Evolutionary conservation across 1,140 invertebrate genomes (phyloP).

Genomic region (Subanguina moxae): DNA sequence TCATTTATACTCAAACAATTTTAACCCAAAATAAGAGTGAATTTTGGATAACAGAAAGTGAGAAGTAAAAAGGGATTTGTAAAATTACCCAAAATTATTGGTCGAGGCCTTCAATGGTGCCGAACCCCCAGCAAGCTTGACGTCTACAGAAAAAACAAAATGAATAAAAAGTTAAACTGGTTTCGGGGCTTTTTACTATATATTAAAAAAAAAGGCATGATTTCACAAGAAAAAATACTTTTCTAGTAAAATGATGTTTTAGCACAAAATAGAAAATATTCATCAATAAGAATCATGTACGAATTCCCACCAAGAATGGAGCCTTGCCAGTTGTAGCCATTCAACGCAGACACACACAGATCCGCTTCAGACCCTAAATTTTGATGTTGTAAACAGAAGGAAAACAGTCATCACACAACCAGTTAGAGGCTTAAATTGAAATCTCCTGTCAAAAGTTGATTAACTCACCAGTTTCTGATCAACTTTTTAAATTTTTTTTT

Average conservation of each 20-base stretch:
- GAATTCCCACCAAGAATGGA: constrained; percentile 13
- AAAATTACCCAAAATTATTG: constrained; percentile 18
- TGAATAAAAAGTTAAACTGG: background rate
- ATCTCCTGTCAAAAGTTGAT: too few relatives aligned
- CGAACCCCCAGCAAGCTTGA: constrained; percentile 5
- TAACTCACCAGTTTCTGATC: too few relatives aligned
- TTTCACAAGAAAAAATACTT: background rate
- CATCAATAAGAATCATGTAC: background rate
- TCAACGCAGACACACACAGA: constrained; percentile 29
- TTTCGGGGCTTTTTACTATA: background rate
- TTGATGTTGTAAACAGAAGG: too few relatives aligned
- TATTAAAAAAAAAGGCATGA: background rate
- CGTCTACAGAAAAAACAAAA: constrained; percentile 11
- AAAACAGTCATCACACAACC: too few relatives aligned
- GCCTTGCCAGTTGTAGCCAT: constrained; percentile 36
- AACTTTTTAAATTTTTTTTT: too few relatives aligned
- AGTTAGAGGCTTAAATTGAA: too few relatives aligned
- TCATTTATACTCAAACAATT: too few relatives aligned
- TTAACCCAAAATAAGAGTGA: background rate
- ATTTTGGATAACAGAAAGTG: background rate
- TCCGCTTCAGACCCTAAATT: constrained; percentile 20
- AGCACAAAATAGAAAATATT: too few relatives aligned
- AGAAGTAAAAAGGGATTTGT: constrained; percentile 1
- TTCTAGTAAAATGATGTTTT: too few relatives aligned
- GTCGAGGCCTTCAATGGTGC: background rate